Percentiles rank a stretch among this genome's conserved stretches.
Conservation (phyloP, 2,888 invertebrate species). For the Trichopria drosophilae region DNA sequence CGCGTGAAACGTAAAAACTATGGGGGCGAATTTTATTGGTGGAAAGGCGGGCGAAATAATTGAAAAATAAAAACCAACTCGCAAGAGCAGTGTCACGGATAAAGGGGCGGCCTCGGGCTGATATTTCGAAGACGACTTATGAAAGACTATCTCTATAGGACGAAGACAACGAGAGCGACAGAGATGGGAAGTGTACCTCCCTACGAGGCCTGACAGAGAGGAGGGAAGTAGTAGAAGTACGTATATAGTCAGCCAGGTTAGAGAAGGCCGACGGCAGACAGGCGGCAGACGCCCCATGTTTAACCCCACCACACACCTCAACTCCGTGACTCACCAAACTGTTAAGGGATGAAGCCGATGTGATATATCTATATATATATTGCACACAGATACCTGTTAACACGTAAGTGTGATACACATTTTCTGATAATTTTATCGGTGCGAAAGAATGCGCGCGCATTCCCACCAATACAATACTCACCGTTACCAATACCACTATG, state of each 20-base stretch:
- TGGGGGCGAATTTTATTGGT: conserved; percentile 4
- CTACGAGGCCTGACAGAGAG: conserved; percentile 29
- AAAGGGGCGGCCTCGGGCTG: too few species aligned
- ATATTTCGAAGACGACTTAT: too few species aligned
- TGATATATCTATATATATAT: conserved; percentile 35
- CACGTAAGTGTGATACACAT: too few species aligned
- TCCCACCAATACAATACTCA: too few species aligned
- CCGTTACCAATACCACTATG: too few species aligned
- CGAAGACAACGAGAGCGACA: conserved; percentile 17
- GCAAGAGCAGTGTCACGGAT: too few species aligned
- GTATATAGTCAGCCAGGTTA: conserved; percentile 34
- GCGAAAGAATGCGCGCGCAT: too few species aligned
- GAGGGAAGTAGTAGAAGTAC: conserved; percentile 29
- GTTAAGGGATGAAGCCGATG: conserved; percentile 55
- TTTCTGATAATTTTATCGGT: too few species aligned
- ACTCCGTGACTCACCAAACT: conserved; percentile 56
- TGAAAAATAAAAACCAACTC: too few species aligned
- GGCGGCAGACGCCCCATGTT: conserved; percentile 57
- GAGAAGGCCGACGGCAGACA: conserved; percentile 55
- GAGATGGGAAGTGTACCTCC: conserved; percentile 15
- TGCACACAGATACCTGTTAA: too few species aligned
- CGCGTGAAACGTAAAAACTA: too few species aligned
- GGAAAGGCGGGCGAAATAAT: conserved; percentile 8
- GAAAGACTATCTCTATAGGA: too few species aligned
- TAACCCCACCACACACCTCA: conserved; percentile 44